Evolutionary conservation across 1,140 invertebrate species (phyloP), one percentile per base, ranked within the genome.

Genomic region (Cyclina sinensis): DNA sequence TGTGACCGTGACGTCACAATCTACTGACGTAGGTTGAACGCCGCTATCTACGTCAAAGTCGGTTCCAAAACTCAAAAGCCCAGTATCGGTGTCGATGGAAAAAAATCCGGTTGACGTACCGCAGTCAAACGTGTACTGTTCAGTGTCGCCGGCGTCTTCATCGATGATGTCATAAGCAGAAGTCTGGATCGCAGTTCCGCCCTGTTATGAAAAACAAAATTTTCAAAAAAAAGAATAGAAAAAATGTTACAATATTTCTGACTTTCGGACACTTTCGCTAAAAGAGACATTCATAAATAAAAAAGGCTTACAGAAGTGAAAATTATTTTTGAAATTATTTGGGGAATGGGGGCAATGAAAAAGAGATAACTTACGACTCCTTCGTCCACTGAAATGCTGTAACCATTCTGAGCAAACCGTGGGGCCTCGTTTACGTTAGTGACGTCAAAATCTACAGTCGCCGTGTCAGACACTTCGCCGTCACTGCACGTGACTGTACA

Each of bases 401-500:
- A 86, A 3, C 62, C 84, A 27, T 43, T 78, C 84, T 86, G 84
- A 14, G 68, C 21, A 65, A 86, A 86, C 24, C 16, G 21, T 18
- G 84, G 84, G 4, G 70, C 4, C 30, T 86, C 84, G 37, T 86
- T 86, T 27, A 86, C 74, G 39, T 86, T 35, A 27, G 51, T 62
- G 37, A 86, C 57, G 30, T 78, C 39, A 54, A 86, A 30, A 32
- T 24, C 48, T 37, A 86, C 16, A 0, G 73, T 74, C 21, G 70
- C 84, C 70, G 84, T 78, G n/a, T 78, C 73, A 51, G 74, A 27
- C 32, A 46, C 54, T 18, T 78, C 1, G 12, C 84, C 84, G 35
- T 86, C 84, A 24, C 51, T 78, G 30, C 84, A 86, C 4, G 84
- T 86, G 16, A 86, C 51, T 1, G 51, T 65, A 39, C 84, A 86